Base-by-base conservation (phyloP, 2,888 invertebrate species). In the Rhogogaster chlorosoma region DNA sequence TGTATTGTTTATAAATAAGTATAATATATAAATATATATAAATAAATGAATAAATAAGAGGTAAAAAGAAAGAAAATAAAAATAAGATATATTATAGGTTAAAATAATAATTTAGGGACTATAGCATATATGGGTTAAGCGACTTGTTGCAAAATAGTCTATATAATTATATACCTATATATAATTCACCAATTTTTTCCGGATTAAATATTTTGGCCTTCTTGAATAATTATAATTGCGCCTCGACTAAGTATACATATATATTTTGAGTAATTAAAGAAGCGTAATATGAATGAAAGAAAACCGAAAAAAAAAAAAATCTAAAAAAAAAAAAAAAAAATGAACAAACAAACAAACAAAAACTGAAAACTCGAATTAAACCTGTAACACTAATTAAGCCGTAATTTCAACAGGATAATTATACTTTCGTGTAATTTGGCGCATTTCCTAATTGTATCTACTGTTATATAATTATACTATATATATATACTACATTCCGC, bases 251-350 rank as follows among this genome's bases (percentile, higher is more conserved):
- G 53, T 84, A 86, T 83, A 67, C 32, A 77, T 75, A 38, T 82
- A 12, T 80, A 75, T 67, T 83, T 77, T 45, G 15, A 45, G 45
- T 75, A 36, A 42, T 85, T 71, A 53, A 80, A 80, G 70, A 57
- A 53, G 84, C 78, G 67, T 82, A 77, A 77, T n/a, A n/a, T 77
- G 78, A 84, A 18, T 64, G 26, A 73, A 73, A 15, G 73, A 71
- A 73, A 70, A 38, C 15, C 53, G 61, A 71, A 26, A 2, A 32
- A 71, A 77, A 73, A 22, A 10, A 42, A 71, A 42, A 71, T 2
- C 9, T n/a, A 4, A 22, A 73, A 87, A 86, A 86, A 86, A 87
- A 87, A 85, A 86, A 88, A 88, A 70, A 64, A 86, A 61, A 86
- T 88, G 86, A 88, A 85, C 9, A 61, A 61, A 22, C 32, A 32